Evolutionary conservation across 2,888 invertebrate species (phyloP), one percentile per base, ranked within the genome.

Genomic region (Apoda limacodes): DNA sequence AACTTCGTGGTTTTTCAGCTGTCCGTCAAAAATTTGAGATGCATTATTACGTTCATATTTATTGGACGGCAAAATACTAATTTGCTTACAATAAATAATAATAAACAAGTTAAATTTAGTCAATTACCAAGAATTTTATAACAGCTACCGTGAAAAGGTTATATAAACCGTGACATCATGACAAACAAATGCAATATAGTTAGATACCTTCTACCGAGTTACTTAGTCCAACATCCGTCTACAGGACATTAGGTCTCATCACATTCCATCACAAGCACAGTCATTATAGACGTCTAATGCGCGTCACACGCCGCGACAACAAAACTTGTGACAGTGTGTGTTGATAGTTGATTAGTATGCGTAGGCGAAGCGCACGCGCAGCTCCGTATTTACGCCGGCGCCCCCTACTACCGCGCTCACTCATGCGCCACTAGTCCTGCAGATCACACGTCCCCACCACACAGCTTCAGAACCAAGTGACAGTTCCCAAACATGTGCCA

Each of bases 391-490:
- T 80, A 80, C 80, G 60, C 66, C 67, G 40, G 64, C 67, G 70
- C 69, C 76, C 76, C 72, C 78, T 78, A 67, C 80, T 76, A 78
- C 71, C 60, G 56, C 60, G 51, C 67, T 57, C 80, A 80, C 80
- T 80, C 74, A 78, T 75, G 78, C 78, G 69, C 76, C 60, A 74
- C 63, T 48, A 65, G 72, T 69, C 64, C 61, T 56, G 56, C 67
- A 37, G 71, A 66, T 48, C 74, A 76, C 80, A 80, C 80, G 76
- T 72, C 65, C 66, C 66, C 69, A 65, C 70, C 59, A 66, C 34
- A 24, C 27, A n/a, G 31, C 40, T 35, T 31, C 17, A 17, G 17
- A 5, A 17, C 17, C 17, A 17, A 49, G 55, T 47, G 53, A 54
- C 54, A 57, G 47, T 53, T 58, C 42, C 53, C 60, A 52, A 65